Conservation (phyloP, 92 coral and sea anemone genomes). For the Bergia sp. region DNA sequence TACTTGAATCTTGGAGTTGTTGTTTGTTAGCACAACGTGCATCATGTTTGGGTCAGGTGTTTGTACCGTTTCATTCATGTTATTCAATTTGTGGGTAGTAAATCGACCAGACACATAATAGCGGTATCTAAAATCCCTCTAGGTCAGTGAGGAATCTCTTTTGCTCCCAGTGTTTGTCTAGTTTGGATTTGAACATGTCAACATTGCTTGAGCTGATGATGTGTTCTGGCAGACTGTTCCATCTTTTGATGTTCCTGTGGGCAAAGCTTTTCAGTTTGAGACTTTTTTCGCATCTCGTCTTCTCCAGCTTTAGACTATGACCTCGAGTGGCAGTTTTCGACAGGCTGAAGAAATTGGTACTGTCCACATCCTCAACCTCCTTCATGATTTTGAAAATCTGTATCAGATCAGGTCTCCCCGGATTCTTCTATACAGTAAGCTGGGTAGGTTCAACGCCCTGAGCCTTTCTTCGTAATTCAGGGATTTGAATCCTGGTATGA, state of each 20-base stretch:
- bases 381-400: slow-evolving; percentile 1
- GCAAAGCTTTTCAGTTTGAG: slow-evolving; percentile 16
- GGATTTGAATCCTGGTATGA: not conserved
- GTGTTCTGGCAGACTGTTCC: slow-evolving; percentile 18
- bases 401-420: slow-evolving; percentile 18
- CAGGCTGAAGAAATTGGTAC: slow-evolving; percentile 9
- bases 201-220: slow-evolving; percentile 19
- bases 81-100: slow-evolving; percentile 18
- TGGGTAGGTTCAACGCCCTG: slow-evolving; percentile 1
- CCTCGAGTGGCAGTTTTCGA: slow-evolving; percentile 22
- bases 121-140: slow-evolving; percentile 20
- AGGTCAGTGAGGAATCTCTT: slow-evolving; percentile 15
- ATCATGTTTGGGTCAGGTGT: not conserved
- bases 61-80: slow-evolving; percentile 11
- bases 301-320: slow-evolving; percentile 3
- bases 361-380: slow-evolving; percentile 19
- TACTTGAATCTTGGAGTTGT: slow-evolving; percentile 16
- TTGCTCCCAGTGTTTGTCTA: slow-evolving; percentile 17
- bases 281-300: slow-evolving; percentile 19
- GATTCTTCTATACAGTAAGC: not conserved
- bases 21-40: slow-evolving; percentile 17
- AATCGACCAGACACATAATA: slow-evolving; percentile 10
- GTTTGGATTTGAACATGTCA: slow-evolving; percentile 19
- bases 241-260: slow-evolving; percentile 7
- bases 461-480: too few species aligned